phyloP scores from a whole-genome alignment of 1,140 invertebrate species.

The Cheumatopsyche charites region DNA sequence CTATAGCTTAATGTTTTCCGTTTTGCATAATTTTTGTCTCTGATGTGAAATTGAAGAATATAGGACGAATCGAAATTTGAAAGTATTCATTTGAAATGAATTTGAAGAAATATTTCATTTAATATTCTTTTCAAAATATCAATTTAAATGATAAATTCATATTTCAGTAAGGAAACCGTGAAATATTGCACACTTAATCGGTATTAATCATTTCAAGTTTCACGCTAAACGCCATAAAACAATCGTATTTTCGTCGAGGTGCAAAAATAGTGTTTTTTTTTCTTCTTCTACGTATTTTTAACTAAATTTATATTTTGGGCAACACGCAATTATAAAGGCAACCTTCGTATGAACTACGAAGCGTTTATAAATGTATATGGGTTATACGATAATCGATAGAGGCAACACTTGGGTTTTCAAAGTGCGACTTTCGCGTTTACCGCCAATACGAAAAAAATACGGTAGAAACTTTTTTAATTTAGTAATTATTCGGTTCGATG shows the following conservation, averaged over 20 bases:
- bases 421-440: conserved; percentile 8
- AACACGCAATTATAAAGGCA: conserved; percentile 14
- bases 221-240: background rate
- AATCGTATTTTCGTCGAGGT: conserved; percentile 7
- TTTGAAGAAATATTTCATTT: no score
- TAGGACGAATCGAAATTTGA: no score
- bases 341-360: background rate
- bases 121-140: no score
- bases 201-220: background rate
- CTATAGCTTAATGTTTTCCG: background rate
- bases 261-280: conserved; percentile 7
- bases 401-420: background rate
- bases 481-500: conserved; percentile 31
- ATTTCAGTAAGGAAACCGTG: no score
- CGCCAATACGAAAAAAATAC: background rate
- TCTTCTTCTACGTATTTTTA: background rate
- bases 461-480: conserved; percentile 29
- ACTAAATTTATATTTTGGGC: background rate
- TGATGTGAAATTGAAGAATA: background rate
- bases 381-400: background rate
- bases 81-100: no score
- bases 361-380: background rate
- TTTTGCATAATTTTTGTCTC: background rate
- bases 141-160: no score
- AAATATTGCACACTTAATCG: no score